These are phyloP conservation scores for Temnothorax ravouxi DNA, from an alignment of 2,888 invertebrate species.

Conservation along the genomic window DNA sequence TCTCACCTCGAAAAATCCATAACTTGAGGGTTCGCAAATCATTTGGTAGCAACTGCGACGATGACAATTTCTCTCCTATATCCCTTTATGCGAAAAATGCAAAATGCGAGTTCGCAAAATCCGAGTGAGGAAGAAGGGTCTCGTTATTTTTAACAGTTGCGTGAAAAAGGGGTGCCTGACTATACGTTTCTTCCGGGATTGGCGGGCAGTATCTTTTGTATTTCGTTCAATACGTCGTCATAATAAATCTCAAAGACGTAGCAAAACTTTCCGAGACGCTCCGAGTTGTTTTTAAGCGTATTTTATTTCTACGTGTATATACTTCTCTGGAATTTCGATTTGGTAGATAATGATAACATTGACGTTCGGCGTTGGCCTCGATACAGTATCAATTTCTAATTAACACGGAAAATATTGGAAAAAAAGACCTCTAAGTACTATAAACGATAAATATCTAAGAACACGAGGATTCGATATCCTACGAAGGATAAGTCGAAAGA, in stretches of 20 bases:
- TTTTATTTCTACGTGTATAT: conserved; percentile 33
- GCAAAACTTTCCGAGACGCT: conserved; percentile 21
- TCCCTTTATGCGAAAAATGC: too few species aligned
- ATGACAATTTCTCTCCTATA: not conserved
- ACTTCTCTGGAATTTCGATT: conserved; percentile 34
- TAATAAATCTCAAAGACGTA: conserved; percentile 35
- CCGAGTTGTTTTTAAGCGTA: conserved; percentile 15
- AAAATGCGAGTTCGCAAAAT: conserved; percentile 15
- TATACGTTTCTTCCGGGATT: conserved; percentile 39
- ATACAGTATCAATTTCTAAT: not conserved
- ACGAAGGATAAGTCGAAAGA: not conserved
- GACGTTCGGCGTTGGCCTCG: not conserved
- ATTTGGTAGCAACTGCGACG: not conserved
- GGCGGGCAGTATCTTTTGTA: conserved; percentile 63
- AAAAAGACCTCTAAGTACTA: not conserved
- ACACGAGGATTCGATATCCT: not conserved
- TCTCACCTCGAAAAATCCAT: not conserved
- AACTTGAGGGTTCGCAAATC: not conserved
- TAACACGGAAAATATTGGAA: not conserved
- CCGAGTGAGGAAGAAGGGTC: not conserved
- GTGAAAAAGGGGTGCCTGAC: conserved; percentile 15
- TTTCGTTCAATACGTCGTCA: conserved; percentile 17
- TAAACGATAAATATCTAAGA: not conserved
- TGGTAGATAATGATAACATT: conserved; percentile 26
- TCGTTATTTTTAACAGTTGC: conserved; percentile 8